A percentile compares a stretch with the other conserved stretches of the same genome.
These are phyloP conservation scores for Sanderia malayensis DNA, from an alignment of 30 jellyfish, hydroid and myxozoan genomes.

Conservation along the genomic window DNA sequence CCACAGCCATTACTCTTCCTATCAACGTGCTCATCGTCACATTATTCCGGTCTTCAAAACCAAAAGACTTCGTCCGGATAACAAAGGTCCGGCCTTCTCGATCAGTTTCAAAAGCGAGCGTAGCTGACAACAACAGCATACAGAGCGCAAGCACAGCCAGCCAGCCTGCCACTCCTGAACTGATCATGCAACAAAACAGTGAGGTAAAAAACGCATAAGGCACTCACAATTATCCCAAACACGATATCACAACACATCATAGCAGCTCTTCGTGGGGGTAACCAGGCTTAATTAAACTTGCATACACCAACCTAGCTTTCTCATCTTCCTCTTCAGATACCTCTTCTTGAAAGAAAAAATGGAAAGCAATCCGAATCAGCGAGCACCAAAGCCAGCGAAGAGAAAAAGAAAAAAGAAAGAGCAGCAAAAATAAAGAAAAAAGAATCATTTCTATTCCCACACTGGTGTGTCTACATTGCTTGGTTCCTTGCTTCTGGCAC, in stretches of 20 bases:
- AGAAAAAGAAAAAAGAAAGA: slow-evolving; percentile 6
- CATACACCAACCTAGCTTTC: too few species aligned
- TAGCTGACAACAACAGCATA: slow-evolving; percentile 51
- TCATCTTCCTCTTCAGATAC: slow-evolving; percentile 11
- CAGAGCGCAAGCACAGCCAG: slow-evolving; percentile 35
- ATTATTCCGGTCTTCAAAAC: slow-evolving; percentile 71
- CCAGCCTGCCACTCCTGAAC: slow-evolving; percentile 46
- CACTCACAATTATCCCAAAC: too few species aligned
- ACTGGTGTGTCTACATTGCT: slow-evolving; percentile 84
- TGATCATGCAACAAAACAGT: slow-evolving; percentile 27
- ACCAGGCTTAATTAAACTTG: too few species aligned
- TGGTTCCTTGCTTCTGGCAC: slow-evolving; percentile 60
- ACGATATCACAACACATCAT: too few species aligned
- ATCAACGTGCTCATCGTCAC: slow-evolving; percentile 77
- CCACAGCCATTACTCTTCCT: slow-evolving; percentile 85
- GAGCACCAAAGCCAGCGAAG: slow-evolving; percentile 17
- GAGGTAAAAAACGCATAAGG: slow-evolving; percentile 50
- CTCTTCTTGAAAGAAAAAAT: slow-evolving; percentile 8
- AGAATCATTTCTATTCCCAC: slow-evolving; percentile 75
- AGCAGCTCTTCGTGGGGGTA: too few species aligned
- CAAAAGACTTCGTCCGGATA: slow-evolving; percentile 30
- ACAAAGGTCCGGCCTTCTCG: slow-evolving; percentile 18
- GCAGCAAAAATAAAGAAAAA: slow-evolving; percentile 31
- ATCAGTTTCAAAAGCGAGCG: slow-evolving; percentile 52
- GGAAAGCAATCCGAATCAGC: not conserved